Evolutionary conservation across 2,797 vertebrate genomes (phyloP).

Genomic region (Urocyon cinereoargenteus): DNA sequence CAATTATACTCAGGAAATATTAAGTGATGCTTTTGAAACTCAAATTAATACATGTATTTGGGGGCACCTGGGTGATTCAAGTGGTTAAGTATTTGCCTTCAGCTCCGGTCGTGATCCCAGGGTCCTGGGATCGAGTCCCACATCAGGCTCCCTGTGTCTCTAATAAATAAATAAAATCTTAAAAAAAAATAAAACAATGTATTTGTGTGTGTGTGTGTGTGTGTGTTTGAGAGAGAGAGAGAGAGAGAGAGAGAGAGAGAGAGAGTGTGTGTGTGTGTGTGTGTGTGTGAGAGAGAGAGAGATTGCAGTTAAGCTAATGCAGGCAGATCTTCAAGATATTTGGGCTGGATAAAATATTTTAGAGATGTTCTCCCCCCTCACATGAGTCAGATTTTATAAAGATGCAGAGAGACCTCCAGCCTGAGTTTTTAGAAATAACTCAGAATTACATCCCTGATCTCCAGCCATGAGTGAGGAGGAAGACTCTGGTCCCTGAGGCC

Average conservation of each 20-base stretch:
- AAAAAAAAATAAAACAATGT: not conserved
- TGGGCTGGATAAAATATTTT: not conserved
- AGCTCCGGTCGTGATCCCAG: not conserved
- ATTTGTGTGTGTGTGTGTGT: not conserved
- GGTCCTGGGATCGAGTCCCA: not conserved
- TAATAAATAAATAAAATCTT: not conserved
- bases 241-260: no score
- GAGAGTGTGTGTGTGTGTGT: no score
- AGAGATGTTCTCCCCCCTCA: not conserved
- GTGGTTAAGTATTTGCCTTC: not conserved
- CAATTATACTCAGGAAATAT: constrained; percentile 18
- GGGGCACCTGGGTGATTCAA: not conserved
- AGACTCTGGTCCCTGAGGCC: not conserved
- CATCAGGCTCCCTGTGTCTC: not conserved
- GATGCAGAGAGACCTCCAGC: not conserved
- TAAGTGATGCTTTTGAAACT: not conserved
- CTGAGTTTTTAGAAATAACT: not conserved
- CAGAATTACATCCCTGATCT: not conserved
- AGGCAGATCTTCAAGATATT: not conserved
- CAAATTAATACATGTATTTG: not conserved
- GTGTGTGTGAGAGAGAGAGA: not conserved
- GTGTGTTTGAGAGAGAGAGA: not conserved
- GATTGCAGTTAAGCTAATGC: not conserved
- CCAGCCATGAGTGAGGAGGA: not conserved
- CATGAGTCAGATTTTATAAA: not conserved